phyloP scores from a whole-genome alignment of 35 echinoderm and acorn worm species.

The Ophioderma brevispina region DNA sequence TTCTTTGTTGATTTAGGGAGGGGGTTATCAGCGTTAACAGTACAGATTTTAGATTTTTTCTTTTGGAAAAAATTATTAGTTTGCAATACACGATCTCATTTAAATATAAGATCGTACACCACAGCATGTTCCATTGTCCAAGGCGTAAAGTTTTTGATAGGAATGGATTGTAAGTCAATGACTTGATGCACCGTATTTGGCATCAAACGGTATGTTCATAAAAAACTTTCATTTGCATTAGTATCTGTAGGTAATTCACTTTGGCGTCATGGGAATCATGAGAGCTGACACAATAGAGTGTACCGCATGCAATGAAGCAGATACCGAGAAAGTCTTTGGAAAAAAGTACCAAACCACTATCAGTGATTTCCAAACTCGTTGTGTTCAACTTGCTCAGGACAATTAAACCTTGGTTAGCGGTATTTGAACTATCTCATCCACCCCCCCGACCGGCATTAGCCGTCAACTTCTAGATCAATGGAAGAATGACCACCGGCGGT shows the following conservation, averaged over 20 bases:
- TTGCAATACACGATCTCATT: neutral
- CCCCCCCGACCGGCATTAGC: constrained; percentile 49
- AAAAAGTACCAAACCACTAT: constrained; percentile 26
- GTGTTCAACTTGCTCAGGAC: constrained; percentile 49
- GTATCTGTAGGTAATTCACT: constrained; percentile 66
- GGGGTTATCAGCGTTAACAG: too few species aligned
- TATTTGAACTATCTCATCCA: constrained; percentile 60
- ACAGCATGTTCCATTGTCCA: constrained; percentile 75
- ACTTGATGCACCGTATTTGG: constrained; percentile 53
- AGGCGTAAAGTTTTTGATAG: constrained; percentile 80
- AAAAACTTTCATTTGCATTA: constrained; percentile 3
- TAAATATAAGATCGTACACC: constrained; percentile 58
- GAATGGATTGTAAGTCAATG: constrained; percentile 72
- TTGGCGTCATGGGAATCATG: neutral
- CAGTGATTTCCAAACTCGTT: constrained; percentile 27
- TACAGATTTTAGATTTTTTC: too few species aligned
- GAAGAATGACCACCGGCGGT: neutral
- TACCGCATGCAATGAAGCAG: constrained; percentile 56
- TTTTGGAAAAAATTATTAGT: too few species aligned
- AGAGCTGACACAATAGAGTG: constrained; percentile 64
- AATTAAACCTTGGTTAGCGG: neutral
- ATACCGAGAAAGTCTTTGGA: constrained; percentile 36
- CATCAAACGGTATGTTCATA: constrained; percentile 57
- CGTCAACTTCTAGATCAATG: constrained; percentile 44
- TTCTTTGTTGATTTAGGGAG: too few species aligned